Conservation (phyloP, 2,888 invertebrate genomes). For the Pandemis heparana region DNA sequence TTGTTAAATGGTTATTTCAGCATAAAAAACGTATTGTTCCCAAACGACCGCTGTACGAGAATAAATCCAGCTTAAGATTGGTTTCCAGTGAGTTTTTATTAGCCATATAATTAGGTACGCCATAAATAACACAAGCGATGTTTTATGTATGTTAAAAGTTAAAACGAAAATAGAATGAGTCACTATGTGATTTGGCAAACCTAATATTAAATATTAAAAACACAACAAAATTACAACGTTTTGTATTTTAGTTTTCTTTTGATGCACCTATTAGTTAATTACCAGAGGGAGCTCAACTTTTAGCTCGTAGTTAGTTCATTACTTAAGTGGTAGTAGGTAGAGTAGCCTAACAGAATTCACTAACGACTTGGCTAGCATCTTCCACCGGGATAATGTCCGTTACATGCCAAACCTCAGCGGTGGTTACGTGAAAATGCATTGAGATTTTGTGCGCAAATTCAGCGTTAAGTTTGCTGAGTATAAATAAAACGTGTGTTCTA, state of each 20-base stretch:
- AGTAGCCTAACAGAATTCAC: conserved; percentile 47
- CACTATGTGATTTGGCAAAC: too few species aligned
- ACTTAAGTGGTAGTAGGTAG: conserved; percentile 13
- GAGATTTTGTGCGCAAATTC: conserved; percentile 46
- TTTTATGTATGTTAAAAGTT: too few species aligned
- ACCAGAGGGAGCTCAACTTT: background rate
- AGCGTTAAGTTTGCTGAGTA: conserved; percentile 43
- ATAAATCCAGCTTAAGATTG: too few species aligned
- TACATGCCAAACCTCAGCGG: conserved; percentile 42
- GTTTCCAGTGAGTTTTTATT: background rate
- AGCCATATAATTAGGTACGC: too few species aligned
- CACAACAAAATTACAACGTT: background rate
- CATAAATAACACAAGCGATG: too few species aligned
- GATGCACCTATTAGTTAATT: background rate
- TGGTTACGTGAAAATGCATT: conserved; percentile 45
- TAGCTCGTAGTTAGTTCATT: conserved; percentile 6
- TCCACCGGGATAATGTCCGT: conserved; percentile 35
- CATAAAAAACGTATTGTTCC: too few species aligned
- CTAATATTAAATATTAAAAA: too few species aligned
- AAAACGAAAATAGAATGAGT: too few species aligned
- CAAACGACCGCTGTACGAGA: background rate
- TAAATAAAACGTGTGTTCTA: conserved; percentile 50
- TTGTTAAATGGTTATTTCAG: background rate
- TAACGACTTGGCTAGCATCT: conserved; percentile 49
- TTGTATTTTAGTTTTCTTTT: background rate